phyloP scores from a whole-genome alignment of 2,888 invertebrate genomes.

The Drosophila mimetica region DNA sequence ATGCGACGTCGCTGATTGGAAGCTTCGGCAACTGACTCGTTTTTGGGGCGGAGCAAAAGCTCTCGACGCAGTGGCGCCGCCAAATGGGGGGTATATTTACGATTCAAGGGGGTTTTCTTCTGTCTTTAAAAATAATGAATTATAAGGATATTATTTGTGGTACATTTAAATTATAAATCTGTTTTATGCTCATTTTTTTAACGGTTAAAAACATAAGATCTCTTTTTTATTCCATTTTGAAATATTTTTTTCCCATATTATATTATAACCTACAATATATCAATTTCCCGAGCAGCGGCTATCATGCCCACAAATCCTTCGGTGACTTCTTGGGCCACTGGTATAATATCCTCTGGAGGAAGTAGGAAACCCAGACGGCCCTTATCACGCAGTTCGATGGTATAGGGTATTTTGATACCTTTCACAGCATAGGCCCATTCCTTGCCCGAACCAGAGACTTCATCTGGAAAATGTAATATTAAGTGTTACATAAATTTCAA shows the following conservation, averaged over 20 bases:
- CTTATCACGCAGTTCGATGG: conserved; percentile 88
- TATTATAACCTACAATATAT: conserved; percentile 44
- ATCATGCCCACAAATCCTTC: conserved; percentile 86
- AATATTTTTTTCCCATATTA: neutral
- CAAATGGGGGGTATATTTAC: conserved; percentile 49
- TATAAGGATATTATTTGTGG: too few relatives aligned
- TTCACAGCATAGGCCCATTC: conserved; percentile 86
- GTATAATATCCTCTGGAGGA: conserved; percentile 87
- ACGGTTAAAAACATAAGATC: too few relatives aligned
- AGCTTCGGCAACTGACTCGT: conserved; percentile 49
- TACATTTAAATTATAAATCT: neutral
- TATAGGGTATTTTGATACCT: conserved; percentile 86
- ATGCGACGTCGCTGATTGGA: conserved; percentile 68
- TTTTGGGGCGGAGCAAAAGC: conserved; percentile 78
- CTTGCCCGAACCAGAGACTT: conserved; percentile 84
- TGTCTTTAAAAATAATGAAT: neutral
- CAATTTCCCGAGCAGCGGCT: conserved; percentile 83
- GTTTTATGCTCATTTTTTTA: too few relatives aligned
- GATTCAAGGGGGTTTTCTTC: neutral
- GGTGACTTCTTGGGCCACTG: conserved; percentile 86
- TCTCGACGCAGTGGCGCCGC: conserved; percentile 60
- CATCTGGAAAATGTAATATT: conserved; percentile 71
- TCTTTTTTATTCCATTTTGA: neutral
- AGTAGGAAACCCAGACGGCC: conserved; percentile 89
- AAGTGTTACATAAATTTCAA: fast-evolving